These are phyloP conservation scores for Iphiclides podalirius DNA, from an alignment of 2,888 invertebrate species.

Conservation along the genomic window DNA sequence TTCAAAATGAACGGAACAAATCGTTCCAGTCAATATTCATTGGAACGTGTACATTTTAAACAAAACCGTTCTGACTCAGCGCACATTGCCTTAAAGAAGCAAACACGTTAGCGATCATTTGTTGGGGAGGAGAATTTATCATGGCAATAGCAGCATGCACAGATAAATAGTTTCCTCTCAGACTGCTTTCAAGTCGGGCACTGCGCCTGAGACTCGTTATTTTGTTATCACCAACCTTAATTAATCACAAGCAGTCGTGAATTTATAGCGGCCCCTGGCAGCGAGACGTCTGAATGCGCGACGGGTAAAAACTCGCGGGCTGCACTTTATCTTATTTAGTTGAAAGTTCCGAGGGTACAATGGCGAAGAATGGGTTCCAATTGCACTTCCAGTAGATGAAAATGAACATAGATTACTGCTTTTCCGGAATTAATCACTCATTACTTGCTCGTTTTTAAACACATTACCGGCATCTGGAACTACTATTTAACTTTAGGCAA, in stretches of 20 bases:
- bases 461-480: no score
- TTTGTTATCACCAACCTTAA: constrained; percentile 24
- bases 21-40: no score
- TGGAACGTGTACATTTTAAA: not conserved
- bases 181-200: constrained; percentile 21
- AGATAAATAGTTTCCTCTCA: constrained; percentile 22
- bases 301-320: constrained; percentile 29
- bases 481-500: no score
- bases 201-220: constrained; percentile 23
- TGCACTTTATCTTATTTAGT: constrained; percentile 36
- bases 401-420: not conserved
- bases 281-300: constrained; percentile 21
- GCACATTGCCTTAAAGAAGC: not conserved
- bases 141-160: constrained; percentile 16
- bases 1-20: no score
- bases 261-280: constrained; percentile 33
- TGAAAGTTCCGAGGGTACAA: constrained; percentile 22
- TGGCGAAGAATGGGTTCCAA: not conserved
- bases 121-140: constrained; percentile 16
- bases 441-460: no score
- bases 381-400: not conserved
- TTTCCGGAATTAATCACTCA: not conserved
- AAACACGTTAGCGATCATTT: constrained; percentile 17
- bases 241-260: constrained; percentile 30
- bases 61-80: not conserved